Conservation (phyloP, 2,888 invertebrate genomes). For the Eilema griseolum region DNA sequence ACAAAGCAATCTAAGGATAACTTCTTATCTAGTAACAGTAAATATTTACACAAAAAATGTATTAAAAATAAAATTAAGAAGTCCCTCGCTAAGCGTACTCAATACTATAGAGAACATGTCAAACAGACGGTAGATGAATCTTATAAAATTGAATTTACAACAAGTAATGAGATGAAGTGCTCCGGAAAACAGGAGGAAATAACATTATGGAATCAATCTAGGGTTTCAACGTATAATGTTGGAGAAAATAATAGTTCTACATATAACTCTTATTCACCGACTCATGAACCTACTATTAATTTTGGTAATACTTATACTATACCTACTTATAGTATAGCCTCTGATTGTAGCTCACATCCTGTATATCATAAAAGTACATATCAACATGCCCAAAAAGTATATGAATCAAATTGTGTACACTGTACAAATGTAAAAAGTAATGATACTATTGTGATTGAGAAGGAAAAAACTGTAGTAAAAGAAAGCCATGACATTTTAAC, state of each 20-base stretch:
- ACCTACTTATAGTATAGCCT: conserved; percentile 10
- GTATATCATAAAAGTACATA: not conserved
- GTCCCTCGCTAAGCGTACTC: not conserved
- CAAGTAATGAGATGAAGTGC: conserved; percentile 29
- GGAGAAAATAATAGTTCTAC: not conserved
- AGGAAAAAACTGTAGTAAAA: conserved; percentile 5
- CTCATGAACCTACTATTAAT: not conserved
- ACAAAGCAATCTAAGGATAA: conserved; percentile 62
- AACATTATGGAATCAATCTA: not conserved
- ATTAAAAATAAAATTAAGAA: conserved; percentile 20
- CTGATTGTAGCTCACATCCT: not conserved
- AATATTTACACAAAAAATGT: conserved; percentile 23
- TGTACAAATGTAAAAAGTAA: conserved; percentile 33
- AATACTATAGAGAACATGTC: conserved; percentile 13
- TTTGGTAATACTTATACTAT: conserved; percentile 37
- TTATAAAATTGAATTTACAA: conserved; percentile 57
- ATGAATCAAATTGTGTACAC: conserved; percentile 14
- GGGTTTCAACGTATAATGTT: not conserved
- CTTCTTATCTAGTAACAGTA: conserved; percentile 43
- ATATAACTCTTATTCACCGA: not conserved
- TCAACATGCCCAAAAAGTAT: conserved; percentile 4
- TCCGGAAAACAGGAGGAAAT: not conserved
- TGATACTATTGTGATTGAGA: conserved; percentile 14
- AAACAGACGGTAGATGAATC: conserved; percentile 42
- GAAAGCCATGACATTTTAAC: conserved; percentile 49